A percentile compares a stretch with the other conserved stretches of the same genome.
These are phyloP conservation scores for Synergus itoensis DNA, from an alignment of 2,888 invertebrate genomes.

Conservation along the genomic window DNA sequence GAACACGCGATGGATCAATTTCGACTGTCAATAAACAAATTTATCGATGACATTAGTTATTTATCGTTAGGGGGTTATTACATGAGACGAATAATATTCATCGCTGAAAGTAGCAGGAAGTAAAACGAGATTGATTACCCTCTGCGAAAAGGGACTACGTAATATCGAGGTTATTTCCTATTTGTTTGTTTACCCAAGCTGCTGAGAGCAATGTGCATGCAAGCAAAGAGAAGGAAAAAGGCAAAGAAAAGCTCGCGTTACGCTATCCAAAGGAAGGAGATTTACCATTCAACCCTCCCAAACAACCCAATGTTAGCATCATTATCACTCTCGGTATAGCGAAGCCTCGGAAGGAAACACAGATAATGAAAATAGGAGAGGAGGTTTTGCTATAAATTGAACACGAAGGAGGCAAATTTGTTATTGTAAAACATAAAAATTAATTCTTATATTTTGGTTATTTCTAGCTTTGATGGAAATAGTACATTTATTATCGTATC, in stretches of 20 bases:
- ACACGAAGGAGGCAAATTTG: neutral
- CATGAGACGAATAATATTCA: neutral
- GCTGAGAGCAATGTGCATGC: constrained; percentile 31
- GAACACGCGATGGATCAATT: neutral
- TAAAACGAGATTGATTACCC: constrained; percentile 35
- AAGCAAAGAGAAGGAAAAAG: neutral
- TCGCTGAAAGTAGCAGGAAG: neutral
- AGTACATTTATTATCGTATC: no score
- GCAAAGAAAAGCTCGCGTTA: neutral
- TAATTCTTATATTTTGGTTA: neutral
- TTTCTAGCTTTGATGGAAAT: no score
- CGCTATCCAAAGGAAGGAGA: constrained; percentile 33
- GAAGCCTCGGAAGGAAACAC: neutral
- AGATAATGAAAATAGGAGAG: neutral
- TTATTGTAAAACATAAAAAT: neutral
- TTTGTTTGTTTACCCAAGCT: constrained; percentile 47
- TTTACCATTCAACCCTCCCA: constrained; percentile 45
- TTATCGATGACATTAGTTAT: neutral
- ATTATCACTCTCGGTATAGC: constrained; percentile 46
- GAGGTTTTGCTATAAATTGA: neutral
- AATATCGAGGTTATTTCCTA: constrained; percentile 50
- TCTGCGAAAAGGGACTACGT: constrained; percentile 44
- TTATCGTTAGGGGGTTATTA: neutral
- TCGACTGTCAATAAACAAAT: neutral
- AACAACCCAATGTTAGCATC: constrained; percentile 48